Conservation (phyloP, 2,113 vertebrate genomes). For the Thamnophis sirtalis region DNA sequence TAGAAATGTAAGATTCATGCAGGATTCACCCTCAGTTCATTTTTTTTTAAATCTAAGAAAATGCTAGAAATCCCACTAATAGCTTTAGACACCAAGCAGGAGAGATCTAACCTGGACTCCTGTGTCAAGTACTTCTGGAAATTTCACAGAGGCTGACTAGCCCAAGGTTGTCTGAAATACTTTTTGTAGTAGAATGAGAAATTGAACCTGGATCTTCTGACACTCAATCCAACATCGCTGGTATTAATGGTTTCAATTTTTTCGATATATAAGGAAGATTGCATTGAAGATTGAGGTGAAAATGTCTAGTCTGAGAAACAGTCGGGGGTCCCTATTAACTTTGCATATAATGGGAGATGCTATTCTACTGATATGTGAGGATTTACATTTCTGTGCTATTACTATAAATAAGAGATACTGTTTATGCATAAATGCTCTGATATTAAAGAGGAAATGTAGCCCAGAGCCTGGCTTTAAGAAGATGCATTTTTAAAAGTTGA, state of each 20-base stretch:
- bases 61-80: neutral
- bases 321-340: neutral
- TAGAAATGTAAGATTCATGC: neutral
- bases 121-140: constrained; percentile 23
- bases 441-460: neutral
- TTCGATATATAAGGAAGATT: neutral
- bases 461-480: neutral
- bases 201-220: constrained; percentile 9
- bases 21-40: neutral
- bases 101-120: neutral
- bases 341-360: neutral
- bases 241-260: neutral
- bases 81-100: neutral
- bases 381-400: neutral
- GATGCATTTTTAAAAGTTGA: neutral
- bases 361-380: constrained; percentile 8
- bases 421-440: neutral
- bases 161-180: neutral
- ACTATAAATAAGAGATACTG: neutral
- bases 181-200: constrained; percentile 2
- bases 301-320: neutral
- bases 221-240: neutral
- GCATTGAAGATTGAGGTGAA: constrained; percentile 8
- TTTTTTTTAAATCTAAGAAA: neutral
- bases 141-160: neutral